Percentiles rank a stretch among this genome's conserved stretches.
These are phyloP conservation scores for Stegana nigrithorax DNA, from an alignment of 2,888 invertebrate genomes.

Conservation along the genomic window DNA sequence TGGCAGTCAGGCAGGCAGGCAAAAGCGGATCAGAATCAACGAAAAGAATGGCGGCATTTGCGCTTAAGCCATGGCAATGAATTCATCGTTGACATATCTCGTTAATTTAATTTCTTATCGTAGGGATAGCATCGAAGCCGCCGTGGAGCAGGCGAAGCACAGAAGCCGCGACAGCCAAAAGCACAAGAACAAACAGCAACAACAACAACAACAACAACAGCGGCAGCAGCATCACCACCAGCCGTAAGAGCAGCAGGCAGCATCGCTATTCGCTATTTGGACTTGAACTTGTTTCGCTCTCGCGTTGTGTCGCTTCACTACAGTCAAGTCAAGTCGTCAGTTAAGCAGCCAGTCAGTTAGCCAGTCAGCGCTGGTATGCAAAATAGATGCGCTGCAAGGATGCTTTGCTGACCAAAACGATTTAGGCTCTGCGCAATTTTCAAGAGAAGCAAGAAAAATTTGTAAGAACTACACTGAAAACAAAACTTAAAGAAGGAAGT, in stretches of 20 bases:
- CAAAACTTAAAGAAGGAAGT: no score
- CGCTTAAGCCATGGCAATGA: conserved; percentile 67
- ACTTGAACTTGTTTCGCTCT: conserved; percentile 11
- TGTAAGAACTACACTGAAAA: no score
- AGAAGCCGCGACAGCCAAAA: conserved; percentile 6
- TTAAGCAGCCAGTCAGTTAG: conserved; percentile 6
- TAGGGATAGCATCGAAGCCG: conserved; percentile 61
- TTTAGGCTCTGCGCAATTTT: no score
- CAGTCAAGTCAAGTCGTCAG: no score
- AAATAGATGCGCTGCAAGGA: conserved; percentile 60
- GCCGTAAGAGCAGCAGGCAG: not conserved
- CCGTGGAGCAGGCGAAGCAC: not conserved
- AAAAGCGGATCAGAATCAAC: conserved; percentile 34
- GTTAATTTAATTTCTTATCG: conserved; percentile 69
- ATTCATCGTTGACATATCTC: conserved; percentile 69
- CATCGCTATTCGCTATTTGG: not conserved
- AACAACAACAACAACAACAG: not conserved
- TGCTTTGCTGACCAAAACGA: conserved; percentile 27
- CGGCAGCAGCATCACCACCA: not conserved
- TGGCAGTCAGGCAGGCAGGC: not conserved
- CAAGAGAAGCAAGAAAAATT: no score
- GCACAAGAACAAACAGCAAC: conserved; percentile 1
- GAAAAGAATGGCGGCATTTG: conserved; percentile 66
- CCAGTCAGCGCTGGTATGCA: conserved; percentile 48
- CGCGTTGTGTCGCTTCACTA: not conserved